Percentiles rank a stretch among this genome's conserved stretches.
phyloP scores from a whole-genome alignment of 2,888 invertebrate genomes.

The Neria commutata region DNA sequence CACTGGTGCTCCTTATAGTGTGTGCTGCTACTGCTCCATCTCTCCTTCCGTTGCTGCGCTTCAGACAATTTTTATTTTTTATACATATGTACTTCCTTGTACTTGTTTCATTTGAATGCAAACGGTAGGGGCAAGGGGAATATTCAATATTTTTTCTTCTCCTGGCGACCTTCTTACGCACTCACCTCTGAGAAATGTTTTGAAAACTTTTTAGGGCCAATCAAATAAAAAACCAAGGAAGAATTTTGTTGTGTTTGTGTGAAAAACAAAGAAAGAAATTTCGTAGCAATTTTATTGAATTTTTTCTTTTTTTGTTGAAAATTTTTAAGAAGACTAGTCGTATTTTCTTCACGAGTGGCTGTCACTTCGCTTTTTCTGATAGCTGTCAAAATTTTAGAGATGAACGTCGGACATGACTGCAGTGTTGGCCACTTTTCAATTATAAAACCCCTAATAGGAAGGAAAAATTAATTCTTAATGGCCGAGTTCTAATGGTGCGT shows the following conservation, averaged over 20 bases:
- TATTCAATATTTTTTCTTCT: slow-evolving; percentile 24
- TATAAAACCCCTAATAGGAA: too few relatives aligned
- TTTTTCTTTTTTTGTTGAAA: too few relatives aligned
- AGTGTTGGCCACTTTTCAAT: too few relatives aligned
- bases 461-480: too few relatives aligned
- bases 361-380: too few relatives aligned
- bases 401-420: too few relatives aligned
- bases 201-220: slow-evolving; percentile 23
- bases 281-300: too few relatives aligned
- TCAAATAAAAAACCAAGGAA: slow-evolving; percentile 1
- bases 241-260: slow-evolving; percentile 4
- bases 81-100: slow-evolving; percentile 18
- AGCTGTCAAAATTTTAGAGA: too few relatives aligned
- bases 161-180: slow-evolving; percentile 17
- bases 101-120: slow-evolving; percentile 18
- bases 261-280: slow-evolving; percentile 18
- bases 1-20: not conserved
- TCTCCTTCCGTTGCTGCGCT: slow-evolving; percentile 10
- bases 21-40: slow-evolving; percentile 24
- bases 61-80: slow-evolving; percentile 19
- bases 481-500: too few relatives aligned
- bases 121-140: too few relatives aligned
- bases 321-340: too few relatives aligned
- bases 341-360: too few relatives aligned
- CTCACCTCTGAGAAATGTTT: slow-evolving; percentile 30